Evolutionary conservation across 2,113 vertebrate species (phyloP).

Genomic region (Aphyosemion australe): DNA sequence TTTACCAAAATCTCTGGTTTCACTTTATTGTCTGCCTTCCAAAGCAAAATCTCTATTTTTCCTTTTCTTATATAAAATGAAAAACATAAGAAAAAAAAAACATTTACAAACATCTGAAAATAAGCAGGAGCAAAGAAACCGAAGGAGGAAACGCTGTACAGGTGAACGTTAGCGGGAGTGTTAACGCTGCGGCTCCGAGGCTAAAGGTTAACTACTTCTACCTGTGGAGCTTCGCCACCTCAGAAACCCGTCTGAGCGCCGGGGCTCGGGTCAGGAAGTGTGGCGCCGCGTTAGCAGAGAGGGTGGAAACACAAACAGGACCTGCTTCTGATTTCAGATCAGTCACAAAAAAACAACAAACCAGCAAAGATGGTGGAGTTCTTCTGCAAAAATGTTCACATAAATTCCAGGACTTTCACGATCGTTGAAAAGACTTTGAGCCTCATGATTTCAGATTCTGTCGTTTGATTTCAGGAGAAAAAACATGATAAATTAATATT

Average conservation of each 20-base stretch:
- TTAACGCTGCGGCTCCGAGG: background rate
- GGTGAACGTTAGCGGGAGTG: background rate
- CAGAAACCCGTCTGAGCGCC: conserved; percentile 10
- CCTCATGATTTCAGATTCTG: background rate
- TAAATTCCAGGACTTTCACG: background rate
- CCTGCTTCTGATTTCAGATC: background rate
- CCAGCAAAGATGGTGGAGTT: background rate
- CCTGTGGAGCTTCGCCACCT: background rate
- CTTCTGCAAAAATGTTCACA: background rate
- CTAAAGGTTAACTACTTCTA: background rate
- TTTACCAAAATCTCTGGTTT: conserved; percentile 12
- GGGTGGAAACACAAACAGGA: conserved; percentile 7
- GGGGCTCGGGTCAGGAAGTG: too few relatives aligned
- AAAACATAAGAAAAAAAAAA: conserved; percentile 27
- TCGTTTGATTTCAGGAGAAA: background rate
- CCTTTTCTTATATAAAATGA: conserved; percentile 53
- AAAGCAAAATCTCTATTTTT: conserved; percentile 34
- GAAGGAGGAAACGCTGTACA: conserved; percentile 39
- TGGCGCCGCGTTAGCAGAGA: background rate
- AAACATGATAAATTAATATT: too few relatives aligned
- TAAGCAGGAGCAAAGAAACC: conserved; percentile 4
- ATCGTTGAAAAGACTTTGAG: background rate
- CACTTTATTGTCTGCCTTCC: conserved; percentile 38
- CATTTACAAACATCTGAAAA: conserved; percentile 62
- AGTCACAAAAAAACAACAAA: conserved; percentile 11